Percentiles rank a stretch among this genome's conserved stretches.
Conservation (phyloP, 2,888 invertebrate species). For the Plemyria rubiginata region DNA sequence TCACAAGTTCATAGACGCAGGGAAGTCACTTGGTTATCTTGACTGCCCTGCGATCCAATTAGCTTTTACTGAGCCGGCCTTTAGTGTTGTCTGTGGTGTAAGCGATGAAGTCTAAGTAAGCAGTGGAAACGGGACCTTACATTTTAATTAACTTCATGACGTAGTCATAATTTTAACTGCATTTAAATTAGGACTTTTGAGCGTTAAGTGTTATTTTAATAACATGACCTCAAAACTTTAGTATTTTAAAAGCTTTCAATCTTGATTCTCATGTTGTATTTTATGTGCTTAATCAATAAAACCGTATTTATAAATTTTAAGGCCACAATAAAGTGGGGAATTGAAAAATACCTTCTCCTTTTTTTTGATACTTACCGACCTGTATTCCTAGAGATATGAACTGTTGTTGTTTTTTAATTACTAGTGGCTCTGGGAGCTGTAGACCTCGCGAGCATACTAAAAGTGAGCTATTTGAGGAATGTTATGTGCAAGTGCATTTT, state of each 20-base stretch:
- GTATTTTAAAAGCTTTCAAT: constrained; percentile 12
- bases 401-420: too few species aligned
- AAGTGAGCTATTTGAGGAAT: too few species aligned
- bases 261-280: background rate
- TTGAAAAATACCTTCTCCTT: background rate
- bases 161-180: constrained; percentile 8
- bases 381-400: background rate
- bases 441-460: too few species aligned
- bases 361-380: background rate
- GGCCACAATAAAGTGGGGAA: background rate
- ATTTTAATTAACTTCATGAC: background rate
- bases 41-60: too few species aligned
- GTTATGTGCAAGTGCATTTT: too few species aligned
- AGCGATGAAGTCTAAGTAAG: too few species aligned
- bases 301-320: background rate
- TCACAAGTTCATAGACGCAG: too few species aligned
- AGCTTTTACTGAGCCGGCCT: too few species aligned
- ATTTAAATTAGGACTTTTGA: constrained; percentile 8
- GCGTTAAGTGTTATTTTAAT: constrained; percentile 13
- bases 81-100: too few species aligned
- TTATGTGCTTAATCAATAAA: background rate
- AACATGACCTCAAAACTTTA: constrained; percentile 7
- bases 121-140: too few species aligned
- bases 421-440: too few species aligned
- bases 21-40: too few species aligned